These are phyloP conservation scores for Holothuria scabra DNA, from an alignment of 53 echinoderm and acorn worm genomes.

Conservation along the genomic window DNA sequence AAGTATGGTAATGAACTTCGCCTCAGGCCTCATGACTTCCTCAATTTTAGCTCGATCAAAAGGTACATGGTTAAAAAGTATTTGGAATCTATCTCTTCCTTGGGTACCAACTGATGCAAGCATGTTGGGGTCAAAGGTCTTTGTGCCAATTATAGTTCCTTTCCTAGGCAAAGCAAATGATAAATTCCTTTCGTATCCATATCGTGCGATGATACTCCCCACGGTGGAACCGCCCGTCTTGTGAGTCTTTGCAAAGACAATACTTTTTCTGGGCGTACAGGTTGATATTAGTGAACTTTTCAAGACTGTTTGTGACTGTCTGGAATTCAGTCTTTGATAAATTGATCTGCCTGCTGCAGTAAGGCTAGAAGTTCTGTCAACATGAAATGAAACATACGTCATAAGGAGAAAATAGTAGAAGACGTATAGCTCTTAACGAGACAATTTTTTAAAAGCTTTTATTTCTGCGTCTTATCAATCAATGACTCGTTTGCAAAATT, in stretches of 20 bases:
- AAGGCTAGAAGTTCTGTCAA: too few relatives aligned
- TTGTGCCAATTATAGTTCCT: constrained; percentile 5
- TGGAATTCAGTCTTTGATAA: too few relatives aligned
- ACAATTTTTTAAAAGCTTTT: too few relatives aligned
- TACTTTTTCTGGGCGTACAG: background rate
- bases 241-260: constrained; percentile 41
- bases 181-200: constrained; percentile 33
- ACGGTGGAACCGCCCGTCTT: constrained; percentile 25
- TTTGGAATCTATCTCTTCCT: background rate
- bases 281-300: too few relatives aligned
- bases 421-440: too few relatives aligned
- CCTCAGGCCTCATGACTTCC: constrained; percentile 13
- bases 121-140: background rate
- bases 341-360: too few relatives aligned
- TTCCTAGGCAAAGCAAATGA: constrained; percentile 6
- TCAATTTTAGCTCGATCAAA: background rate
- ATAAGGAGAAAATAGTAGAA: too few relatives aligned
- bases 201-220: constrained; percentile 36
- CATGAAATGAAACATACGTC: too few relatives aligned
- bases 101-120: background rate
- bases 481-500: too few relatives aligned
- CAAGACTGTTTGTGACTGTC: too few relatives aligned
- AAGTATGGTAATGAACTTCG: constrained; percentile 18
- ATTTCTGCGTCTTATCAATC: too few relatives aligned
- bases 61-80: constrained; percentile 24